phyloP scores from a whole-genome alignment of 2,888 invertebrate species.

The Latheticus oryzae region DNA sequence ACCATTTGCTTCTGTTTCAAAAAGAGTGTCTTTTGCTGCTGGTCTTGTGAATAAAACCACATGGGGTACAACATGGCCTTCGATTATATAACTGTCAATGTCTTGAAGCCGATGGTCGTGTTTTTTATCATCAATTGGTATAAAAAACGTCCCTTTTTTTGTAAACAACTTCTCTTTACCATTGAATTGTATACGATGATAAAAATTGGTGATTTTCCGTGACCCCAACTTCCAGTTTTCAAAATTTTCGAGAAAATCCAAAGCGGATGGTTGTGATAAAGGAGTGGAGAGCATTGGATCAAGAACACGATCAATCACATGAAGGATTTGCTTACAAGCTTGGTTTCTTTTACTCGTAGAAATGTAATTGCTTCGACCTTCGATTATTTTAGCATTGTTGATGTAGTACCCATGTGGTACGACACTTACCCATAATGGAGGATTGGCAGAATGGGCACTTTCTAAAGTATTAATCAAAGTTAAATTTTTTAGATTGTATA shows the following conservation, averaged over 20 bases:
- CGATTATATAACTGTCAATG: conserved; percentile 83
- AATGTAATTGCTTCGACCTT: conserved; percentile 64
- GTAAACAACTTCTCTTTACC: conserved; percentile 77
- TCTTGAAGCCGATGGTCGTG: conserved; percentile 72
- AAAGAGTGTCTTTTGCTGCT: conserved; percentile 76
- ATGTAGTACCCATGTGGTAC: conserved; percentile 68
- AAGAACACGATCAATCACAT: conserved; percentile 86
- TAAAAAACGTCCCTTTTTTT: conserved; percentile 85
- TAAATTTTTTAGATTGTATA: conserved; percentile 73
- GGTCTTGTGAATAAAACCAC: conserved; percentile 87
- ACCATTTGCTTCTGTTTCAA: conserved; percentile 81
- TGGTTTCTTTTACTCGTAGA: conserved; percentile 52
- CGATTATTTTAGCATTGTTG: conserved; percentile 85
- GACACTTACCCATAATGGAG: conserved; percentile 82
- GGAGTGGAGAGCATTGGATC: conserved; percentile 76
- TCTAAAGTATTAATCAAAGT: conserved; percentile 46
- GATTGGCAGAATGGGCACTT: conserved; percentile 84
- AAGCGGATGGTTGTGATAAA: conserved; percentile 76
- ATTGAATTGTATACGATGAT: conserved; percentile 75
- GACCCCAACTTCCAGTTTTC: conserved; percentile 46
- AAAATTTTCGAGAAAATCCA: conserved; percentile 78
- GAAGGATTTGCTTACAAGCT: conserved; percentile 69
- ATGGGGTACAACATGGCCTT: conserved; percentile 87
- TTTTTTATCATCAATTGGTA: conserved; percentile 88
- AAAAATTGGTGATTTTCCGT: conserved; percentile 66